Conservation (phyloP, 2,113 vertebrate genomes). For the Macquaria ambigua region DNA sequence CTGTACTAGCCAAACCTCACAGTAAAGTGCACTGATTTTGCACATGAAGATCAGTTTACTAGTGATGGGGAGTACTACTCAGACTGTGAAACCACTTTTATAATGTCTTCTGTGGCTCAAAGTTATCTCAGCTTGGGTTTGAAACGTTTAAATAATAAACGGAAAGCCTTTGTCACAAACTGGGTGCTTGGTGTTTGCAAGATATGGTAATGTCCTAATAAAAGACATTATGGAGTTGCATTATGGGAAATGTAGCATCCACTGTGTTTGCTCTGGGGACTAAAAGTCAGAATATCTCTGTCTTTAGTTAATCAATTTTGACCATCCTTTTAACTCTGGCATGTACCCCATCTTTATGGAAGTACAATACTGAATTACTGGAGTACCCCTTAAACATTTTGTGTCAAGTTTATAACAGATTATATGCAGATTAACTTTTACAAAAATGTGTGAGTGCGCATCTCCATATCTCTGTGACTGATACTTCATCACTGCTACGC, state of each 20-base stretch:
- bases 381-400: neutral
- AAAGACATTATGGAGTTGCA: neutral
- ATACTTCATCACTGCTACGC: neutral
- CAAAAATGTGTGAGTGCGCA: neutral
- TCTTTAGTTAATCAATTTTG: too few relatives aligned
- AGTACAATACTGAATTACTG: neutral
- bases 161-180: neutral
- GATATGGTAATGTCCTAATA: neutral
- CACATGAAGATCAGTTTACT: neutral
- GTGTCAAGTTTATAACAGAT: neutral
- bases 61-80: neutral
- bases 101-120: neutral
- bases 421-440: neutral
- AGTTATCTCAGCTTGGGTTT: neutral
- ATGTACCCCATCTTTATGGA: neutral
- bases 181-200: neutral
- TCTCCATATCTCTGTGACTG: neutral
- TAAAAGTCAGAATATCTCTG: too few relatives aligned
- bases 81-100: neutral
- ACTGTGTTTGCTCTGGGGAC: neutral
- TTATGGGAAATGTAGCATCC: neutral
- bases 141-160: neutral
- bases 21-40: neutral
- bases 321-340: neutral
- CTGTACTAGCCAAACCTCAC: neutral